Evolutionary conservation across 2,888 invertebrate species (phyloP), one percentile per base, ranked within the genome.

Genomic region (Hecatera dysodea): DNA sequence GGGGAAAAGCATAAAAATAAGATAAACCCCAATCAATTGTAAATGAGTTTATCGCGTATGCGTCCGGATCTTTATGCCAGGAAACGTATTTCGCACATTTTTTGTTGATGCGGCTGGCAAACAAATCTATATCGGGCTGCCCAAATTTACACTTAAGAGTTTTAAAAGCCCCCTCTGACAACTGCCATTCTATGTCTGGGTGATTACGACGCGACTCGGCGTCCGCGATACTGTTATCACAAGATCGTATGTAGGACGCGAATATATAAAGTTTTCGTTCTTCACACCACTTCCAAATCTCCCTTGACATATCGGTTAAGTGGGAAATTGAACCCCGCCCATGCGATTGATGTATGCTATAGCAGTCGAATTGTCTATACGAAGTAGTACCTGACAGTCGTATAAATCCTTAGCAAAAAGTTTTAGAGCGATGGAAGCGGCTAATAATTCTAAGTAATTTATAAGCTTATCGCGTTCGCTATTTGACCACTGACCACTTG

Each of bases 91-190:
- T 27, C 8, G 29, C 44, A 59, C 59, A 44, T 44, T 59, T 59
- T 44, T 59, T 44, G 44, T 60, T 60, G 27, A 60, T 60, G n/a
- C 60, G 29, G 27, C 44, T 60, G 19, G 60, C 60, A 29, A 60
- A 60, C n/a, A 60, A 60, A 29, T 60, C 60, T 24, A 59, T 59
- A n/a, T 59, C 59, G 2, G 59, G 27, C 27, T 42, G 42, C 7
- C 57, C 24, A 42, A 59, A 59, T 11, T 2, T 27, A 39, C 57
- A 42, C 42, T 24, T 42, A 11, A 59, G 6, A 27, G 24, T 59
- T 8, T 42, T 59, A 24, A 59, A 59, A 2, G 39, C 39, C 6
- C 11, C 8, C 1, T 59, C 42, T 27, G 57, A 59, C 27, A 59
- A n/a, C 42, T 59, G 27, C 44, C 59, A 59, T 59, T 59, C 59